Percentiles rank a stretch among this genome's conserved stretches.
phyloP scores from a whole-genome alignment of 2,797 vertebrate species.

The Cyprinella venusta region DNA sequence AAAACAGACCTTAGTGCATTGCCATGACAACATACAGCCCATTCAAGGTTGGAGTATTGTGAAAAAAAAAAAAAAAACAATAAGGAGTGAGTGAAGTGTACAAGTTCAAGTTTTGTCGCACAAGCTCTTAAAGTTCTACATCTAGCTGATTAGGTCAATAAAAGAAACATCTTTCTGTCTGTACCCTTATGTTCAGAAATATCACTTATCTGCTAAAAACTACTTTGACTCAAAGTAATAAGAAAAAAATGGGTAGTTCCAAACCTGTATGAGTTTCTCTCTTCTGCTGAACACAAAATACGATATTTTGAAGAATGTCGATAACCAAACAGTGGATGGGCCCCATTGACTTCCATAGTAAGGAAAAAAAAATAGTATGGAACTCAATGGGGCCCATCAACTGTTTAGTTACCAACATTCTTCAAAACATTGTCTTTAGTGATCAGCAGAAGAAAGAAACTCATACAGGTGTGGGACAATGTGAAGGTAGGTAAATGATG shows the following conservation, averaged over 20 bases:
- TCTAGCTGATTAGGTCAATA: not conserved
- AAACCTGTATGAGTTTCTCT: too few relatives aligned
- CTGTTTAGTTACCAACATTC: too few relatives aligned
- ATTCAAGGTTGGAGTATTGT: slow-evolving; percentile 8
- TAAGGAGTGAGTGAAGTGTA: not conserved
- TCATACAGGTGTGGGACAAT: too few relatives aligned
- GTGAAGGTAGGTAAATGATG: too few relatives aligned
- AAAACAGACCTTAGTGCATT: slow-evolving; percentile 44
- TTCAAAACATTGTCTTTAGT: too few relatives aligned
- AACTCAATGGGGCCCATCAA: too few relatives aligned
- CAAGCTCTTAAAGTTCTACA: not conserved
- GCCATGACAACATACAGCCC: slow-evolving; percentile 52
- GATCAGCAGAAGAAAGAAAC: too few relatives aligned
- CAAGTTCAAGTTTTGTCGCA: slow-evolving; percentile 3
- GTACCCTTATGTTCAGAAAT: not conserved
- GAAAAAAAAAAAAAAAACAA: slow-evolving; percentile 11
- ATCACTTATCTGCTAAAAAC: not conserved
- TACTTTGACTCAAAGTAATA: not conserved
- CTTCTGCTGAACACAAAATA: too few relatives aligned
- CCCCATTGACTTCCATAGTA: too few relatives aligned
- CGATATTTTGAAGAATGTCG: accelerated
- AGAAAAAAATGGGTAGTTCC: too few relatives aligned
- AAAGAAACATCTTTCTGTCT: not conserved
- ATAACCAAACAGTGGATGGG: too few relatives aligned
- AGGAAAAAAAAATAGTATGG: too few relatives aligned